These are phyloP conservation scores for Phylloscopus whistleri DNA, from an alignment of 2,113 vertebrate species.

Conservation along the genomic window DNA sequence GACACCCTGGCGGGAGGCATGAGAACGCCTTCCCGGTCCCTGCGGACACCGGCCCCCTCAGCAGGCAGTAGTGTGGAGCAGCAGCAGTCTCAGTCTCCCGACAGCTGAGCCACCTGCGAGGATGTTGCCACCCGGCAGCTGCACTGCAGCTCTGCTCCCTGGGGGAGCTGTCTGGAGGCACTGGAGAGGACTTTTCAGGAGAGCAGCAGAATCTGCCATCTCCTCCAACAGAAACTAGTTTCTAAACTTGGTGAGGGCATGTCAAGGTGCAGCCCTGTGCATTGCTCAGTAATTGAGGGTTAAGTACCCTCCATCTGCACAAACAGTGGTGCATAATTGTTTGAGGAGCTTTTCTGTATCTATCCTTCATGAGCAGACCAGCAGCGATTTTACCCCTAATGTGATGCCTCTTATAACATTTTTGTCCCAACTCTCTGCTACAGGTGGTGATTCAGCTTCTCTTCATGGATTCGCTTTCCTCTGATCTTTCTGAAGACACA, in stretches of 20 bases:
- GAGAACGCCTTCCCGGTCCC: rapidly evolving
- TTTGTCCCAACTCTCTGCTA: neutral
- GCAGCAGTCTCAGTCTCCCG: neutral
- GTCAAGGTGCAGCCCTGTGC: neutral
- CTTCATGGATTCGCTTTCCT: neutral
- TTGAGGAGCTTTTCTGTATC: neutral
- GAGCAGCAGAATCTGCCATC: neutral
- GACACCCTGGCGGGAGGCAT: neutral
- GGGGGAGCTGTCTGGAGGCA: rapidly evolving
- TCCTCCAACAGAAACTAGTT: neutral
- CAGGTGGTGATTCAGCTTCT: neutral
- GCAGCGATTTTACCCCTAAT: neutral
- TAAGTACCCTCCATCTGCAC: neutral
- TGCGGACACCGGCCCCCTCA: rapidly evolving
- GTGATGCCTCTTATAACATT: neutral
- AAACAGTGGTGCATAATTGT: rapidly evolving
- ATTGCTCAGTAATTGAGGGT: neutral
- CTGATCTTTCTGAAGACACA: neutral
- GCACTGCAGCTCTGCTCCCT: neutral
- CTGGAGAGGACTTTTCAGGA: neutral
- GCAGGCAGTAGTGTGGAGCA: neutral
- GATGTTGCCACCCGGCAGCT: neutral
- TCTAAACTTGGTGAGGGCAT: neutral
- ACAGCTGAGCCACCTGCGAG: rapidly evolving
- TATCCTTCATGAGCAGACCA: neutral